phyloP scores from a whole-genome alignment of 2,797 vertebrate genomes.

The Echiichthys vipera region DNA sequence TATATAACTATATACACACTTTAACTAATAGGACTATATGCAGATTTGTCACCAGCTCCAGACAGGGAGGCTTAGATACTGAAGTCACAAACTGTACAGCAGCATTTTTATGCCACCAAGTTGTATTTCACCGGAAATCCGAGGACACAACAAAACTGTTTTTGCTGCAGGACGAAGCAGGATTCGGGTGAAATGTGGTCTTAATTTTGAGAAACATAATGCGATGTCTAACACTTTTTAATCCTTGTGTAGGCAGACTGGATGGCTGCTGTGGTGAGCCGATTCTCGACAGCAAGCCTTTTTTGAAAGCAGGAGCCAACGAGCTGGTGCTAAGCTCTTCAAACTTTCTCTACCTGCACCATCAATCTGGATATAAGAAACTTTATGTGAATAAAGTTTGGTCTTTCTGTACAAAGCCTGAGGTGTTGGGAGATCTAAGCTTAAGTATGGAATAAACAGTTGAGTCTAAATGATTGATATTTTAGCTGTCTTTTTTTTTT shows the following conservation, averaged over 20 bases:
- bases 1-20: neutral
- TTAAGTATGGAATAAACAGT: neutral
- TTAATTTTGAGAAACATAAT: conserved; percentile 62
- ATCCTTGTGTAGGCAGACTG: conserved; percentile 50
- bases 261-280: conserved; percentile 37
- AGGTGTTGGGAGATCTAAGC: neutral
- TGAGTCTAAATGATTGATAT: neutral
- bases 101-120: neutral
- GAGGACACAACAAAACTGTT: conserved; percentile 16
- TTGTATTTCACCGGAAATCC: conserved; percentile 35
- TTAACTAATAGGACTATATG: too few species aligned
- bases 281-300: conserved; percentile 19
- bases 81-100: conserved; percentile 6
- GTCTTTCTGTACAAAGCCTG: neutral
- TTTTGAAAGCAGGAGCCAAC: conserved; percentile 37
- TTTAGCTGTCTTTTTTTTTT: neutral
- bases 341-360: conserved; percentile 20
- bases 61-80: conserved; percentile 5
- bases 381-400: conserved; percentile 3
- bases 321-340: conserved; percentile 34
- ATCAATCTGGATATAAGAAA: conserved; percentile 7
- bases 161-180: conserved; percentile 21
- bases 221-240: conserved; percentile 50
- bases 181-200: conserved; percentile 43
- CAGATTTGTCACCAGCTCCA: conserved; percentile 6